A percentile compares a stretch with the other conserved stretches of the same genome.
These are phyloP conservation scores for Mesaphorura yosii DNA, from an alignment of 1,140 invertebrate species.

Conservation along the genomic window DNA sequence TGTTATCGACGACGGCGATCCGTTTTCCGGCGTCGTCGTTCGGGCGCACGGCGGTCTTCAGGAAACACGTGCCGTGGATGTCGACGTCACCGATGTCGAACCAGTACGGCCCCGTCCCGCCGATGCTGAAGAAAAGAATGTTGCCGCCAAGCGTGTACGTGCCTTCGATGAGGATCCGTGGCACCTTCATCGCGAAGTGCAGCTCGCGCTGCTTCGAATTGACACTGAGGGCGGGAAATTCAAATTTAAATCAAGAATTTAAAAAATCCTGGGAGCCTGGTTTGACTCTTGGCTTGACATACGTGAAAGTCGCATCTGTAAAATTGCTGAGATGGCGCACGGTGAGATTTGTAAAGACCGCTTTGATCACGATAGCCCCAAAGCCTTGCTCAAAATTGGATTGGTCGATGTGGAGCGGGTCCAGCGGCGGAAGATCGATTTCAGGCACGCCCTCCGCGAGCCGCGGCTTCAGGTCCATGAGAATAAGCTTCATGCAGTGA, in stretches of 20 bases:
- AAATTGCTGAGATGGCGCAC: slow-evolving; percentile 17
- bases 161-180: slow-evolving; percentile 13
- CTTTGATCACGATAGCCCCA: slow-evolving; percentile 13
- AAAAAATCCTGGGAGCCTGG: too few species aligned
- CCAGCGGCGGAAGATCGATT: slow-evolving; percentile 20
- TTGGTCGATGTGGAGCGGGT: slow-evolving; percentile 11
- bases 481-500: slow-evolving; percentile 13
- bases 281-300: too few species aligned
- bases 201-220: slow-evolving; percentile 9
- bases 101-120: slow-evolving; percentile 21
- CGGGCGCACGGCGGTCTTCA: not conserved
- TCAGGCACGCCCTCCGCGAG: slow-evolving; percentile 11
- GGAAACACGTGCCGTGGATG: slow-evolving; percentile 4
- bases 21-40: not conserved
- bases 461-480: slow-evolving; percentile 13
- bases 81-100: slow-evolving; percentile 20
- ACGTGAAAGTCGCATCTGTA: slow-evolving; percentile 14
- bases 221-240: slow-evolving; percentile 7
- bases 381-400: slow-evolving; percentile 13
- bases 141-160: slow-evolving; percentile 18
- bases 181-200: slow-evolving; percentile 11
- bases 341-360: slow-evolving; percentile 16
- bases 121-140: slow-evolving; percentile 18
- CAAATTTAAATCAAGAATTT: too few species aligned
- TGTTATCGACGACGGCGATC: slow-evolving; percentile 11